phyloP scores from a whole-genome alignment of 2,888 invertebrate genomes.

The Bombyx huttoni region DNA sequence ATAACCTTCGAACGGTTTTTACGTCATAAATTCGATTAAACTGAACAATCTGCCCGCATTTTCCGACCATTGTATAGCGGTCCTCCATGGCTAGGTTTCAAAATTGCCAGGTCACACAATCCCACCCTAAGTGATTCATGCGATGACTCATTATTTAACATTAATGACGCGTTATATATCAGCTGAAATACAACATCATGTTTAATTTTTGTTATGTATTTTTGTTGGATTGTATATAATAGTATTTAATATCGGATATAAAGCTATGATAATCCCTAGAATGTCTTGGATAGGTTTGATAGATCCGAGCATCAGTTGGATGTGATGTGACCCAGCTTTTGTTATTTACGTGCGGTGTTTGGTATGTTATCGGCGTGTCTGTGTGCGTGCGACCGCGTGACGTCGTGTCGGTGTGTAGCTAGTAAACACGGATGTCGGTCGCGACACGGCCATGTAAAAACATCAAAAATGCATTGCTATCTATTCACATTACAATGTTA shows the following conservation, averaged over 20 bases:
- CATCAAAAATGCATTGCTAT: slow-evolving; percentile 3
- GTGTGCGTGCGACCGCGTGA: slow-evolving; percentile 46
- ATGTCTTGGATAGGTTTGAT: not conserved
- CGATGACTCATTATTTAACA: not conserved
- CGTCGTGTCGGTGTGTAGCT: slow-evolving; percentile 51
- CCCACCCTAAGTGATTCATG: not conserved
- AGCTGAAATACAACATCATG: not conserved
- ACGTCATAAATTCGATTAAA: not conserved
- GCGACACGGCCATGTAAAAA: slow-evolving; percentile 19
- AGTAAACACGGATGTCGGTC: slow-evolving; percentile 49
- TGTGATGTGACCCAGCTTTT: not conserved
- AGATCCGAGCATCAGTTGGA: not conserved
- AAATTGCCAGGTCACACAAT: not conserved
- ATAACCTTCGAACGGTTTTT: not conserved
- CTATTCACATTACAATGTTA: slow-evolving; percentile 16
- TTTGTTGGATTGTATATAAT: too few species aligned
- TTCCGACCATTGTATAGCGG: not conserved
- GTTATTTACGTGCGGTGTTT: slow-evolving; percentile 47
- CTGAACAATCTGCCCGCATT: not conserved
- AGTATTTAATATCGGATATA: too few species aligned
- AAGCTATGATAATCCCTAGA: too few species aligned
- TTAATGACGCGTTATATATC: not conserved
- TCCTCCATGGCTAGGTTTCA: not conserved
- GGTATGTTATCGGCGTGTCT: slow-evolving; percentile 32
- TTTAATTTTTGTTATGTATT: not conserved